Evolutionary conservation across 92 coral and sea anemone species (phyloP).

Genomic region (Micromussa lordhowensis): DNA sequence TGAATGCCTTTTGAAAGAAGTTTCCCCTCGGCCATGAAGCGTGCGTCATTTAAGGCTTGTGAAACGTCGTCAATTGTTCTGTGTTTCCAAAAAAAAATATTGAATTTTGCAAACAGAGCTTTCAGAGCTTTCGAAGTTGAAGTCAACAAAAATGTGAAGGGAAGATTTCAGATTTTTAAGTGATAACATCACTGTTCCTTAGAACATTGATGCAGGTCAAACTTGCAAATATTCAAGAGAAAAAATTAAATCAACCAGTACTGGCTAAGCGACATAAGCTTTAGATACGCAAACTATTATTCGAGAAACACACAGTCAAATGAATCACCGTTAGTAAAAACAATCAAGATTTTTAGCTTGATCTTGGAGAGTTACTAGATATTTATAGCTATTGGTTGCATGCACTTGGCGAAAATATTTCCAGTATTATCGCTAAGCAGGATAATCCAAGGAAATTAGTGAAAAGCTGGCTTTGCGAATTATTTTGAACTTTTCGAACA

Average conservation of each 20-base stretch:
- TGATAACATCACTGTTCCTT: background rate
- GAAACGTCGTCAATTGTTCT: background rate
- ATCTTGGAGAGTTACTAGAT: background rate
- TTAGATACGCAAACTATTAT: background rate
- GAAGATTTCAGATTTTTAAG: no score
- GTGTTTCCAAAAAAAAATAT: background rate
- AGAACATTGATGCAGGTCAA: background rate
- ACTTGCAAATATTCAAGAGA: no score
- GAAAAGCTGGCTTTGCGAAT: background rate
- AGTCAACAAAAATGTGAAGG: no score
- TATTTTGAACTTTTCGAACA: background rate
- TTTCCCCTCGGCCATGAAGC: background rate
- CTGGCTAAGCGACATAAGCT: no score
- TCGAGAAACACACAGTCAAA: background rate
- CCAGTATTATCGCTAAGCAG: background rate
- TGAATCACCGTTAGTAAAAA: background rate
- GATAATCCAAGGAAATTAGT: slow-evolving; percentile 18
- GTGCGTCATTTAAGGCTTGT: background rate
- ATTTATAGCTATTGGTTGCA: slow-evolving; percentile 30
- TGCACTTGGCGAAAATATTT: slow-evolving; percentile 22
- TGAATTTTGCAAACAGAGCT: background rate
- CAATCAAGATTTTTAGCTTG: background rate
- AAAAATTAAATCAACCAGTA: no score
- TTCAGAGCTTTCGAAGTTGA: no score
- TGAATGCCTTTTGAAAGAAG: background rate